phyloP scores from a whole-genome alignment of 2,888 invertebrate genomes.

The Myathropa florea region DNA sequence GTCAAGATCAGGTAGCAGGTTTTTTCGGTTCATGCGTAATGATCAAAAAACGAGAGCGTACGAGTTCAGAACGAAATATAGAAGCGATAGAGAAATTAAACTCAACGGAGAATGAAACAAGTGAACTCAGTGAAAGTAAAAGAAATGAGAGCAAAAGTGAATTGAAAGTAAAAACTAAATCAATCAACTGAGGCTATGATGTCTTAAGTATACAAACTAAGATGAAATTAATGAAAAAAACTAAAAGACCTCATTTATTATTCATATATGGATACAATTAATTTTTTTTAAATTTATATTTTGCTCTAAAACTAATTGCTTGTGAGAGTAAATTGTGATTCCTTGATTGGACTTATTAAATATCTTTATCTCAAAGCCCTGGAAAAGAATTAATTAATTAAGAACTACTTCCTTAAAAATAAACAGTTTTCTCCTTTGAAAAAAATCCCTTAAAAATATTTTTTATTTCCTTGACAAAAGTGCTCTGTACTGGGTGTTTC shows the following conservation, averaged over 20 bases:
- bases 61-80: slow-evolving; percentile 22
- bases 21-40: slow-evolving; percentile 36
- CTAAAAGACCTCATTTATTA: slow-evolving; percentile 11
- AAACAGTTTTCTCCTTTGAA: not conserved
- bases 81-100: slow-evolving; percentile 55
- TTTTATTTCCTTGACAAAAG: not conserved
- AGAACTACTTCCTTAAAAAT: not conserved
- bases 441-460: not conserved
- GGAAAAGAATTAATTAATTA: not conserved
- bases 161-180: slow-evolving; percentile 37
- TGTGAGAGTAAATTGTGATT: not conserved
- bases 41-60: not conserved
- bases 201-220: slow-evolving; percentile 37
- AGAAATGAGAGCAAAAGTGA: slow-evolving; percentile 54
- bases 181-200: slow-evolving; percentile 46
- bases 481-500: slow-evolving; percentile 38
- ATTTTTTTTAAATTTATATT: not conserved
- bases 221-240: slow-evolving; percentile 1
- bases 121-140: slow-evolving; percentile 60
- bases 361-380: not conserved
- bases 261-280: not conserved
- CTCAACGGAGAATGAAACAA: slow-evolving; percentile 51
- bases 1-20: slow-evolving; percentile 5
- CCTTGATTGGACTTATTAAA: not conserved
- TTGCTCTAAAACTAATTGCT: slow-evolving; percentile 1